phyloP scores from a whole-genome alignment of 2,888 invertebrate genomes.

The Polydesmus complanatus region DNA sequence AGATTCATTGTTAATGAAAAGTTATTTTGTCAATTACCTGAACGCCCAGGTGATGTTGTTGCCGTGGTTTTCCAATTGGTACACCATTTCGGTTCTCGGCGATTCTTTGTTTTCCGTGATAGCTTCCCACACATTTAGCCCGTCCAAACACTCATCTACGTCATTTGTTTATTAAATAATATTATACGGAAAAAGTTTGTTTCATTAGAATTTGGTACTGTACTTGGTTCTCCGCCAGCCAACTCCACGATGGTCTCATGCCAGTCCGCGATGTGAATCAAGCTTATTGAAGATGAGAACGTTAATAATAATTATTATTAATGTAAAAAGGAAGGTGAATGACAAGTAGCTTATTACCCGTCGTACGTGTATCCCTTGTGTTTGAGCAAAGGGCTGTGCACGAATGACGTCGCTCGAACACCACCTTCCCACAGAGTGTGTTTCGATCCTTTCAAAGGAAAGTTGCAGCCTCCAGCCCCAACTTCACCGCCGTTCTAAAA shows the following conservation, averaged over 20 bases:
- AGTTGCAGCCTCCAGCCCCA: slow-evolving; percentile 28
- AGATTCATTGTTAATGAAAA: too few species aligned
- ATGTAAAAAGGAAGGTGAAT: too few species aligned
- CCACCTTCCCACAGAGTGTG: slow-evolving; percentile 36
- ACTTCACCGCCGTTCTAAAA: slow-evolving; percentile 21
- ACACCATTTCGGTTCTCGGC: slow-evolving; percentile 7
- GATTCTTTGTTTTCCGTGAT: slow-evolving; percentile 22
- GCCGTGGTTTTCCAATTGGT: slow-evolving; percentile 11
- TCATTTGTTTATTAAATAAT: too few species aligned
- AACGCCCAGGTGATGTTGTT: slow-evolving; percentile 17
- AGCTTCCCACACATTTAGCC: slow-evolving; percentile 29
- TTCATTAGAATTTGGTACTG: too few species aligned
- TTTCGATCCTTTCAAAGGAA: slow-evolving; percentile 35
- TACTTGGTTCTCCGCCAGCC: slow-evolving; percentile 28
- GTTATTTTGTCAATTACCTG: too few species aligned
- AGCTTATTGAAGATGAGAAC: slow-evolving; percentile 22
- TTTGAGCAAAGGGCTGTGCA: slow-evolving; percentile 29
- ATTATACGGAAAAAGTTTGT: too few species aligned
- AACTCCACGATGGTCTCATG: slow-evolving; percentile 32
- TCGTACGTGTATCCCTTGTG: slow-evolving; percentile 24
- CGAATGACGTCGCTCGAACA: slow-evolving; percentile 32
- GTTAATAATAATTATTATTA: too few species aligned
- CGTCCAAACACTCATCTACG: slow-evolving; percentile 18
- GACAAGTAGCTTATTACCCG: too few species aligned
- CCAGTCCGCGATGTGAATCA: slow-evolving; percentile 36